Base-by-base conservation (phyloP, 1,140 invertebrate genomes). In the Drosophila persimilis region DNA sequence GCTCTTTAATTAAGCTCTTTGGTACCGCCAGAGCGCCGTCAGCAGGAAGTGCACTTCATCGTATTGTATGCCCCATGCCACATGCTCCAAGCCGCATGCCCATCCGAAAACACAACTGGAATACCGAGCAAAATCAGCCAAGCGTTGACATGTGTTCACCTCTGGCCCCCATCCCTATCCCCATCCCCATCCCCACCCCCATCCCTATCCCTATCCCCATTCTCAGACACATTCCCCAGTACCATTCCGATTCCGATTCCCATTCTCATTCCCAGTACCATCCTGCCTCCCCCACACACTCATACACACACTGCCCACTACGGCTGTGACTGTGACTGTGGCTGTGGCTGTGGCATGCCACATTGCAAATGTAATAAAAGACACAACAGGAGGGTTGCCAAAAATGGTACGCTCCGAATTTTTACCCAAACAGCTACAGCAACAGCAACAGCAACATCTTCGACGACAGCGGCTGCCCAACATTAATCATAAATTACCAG, bases 401-500 rank as follows among this genome's bases (percentile, higher is more conserved):
- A 88, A 86, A 88, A 88, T 83, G 81, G 83, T 86, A 81, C 70
- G 62, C 70, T 75, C 65, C 58, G 77, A 65, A 64, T 70, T 77
- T 73, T 55, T 64, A 35, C 76, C 55, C 31, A 43, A 69, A 70
- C 59, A 57, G 46, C 26, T 57, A 43, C 57, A 52, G 59, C 46
- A 53, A 41, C 45, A 52, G 59, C 46, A 53, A 41, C 45, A 46
- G 45, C 46, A 63, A 71, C 77, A 74, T 73, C 63, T 60, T 67
- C 73, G 62, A 57, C 59, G 72, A 76, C 56, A 75, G 64, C 76
- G 67, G 56, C 80, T 75, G 76, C 65, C 67, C 63, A 74, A 86
- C 83, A 88, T 88, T 88, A 88, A 88, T 88, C 83, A 88, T 88
- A 88, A 88, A 88, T 88, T 88, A 88, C 83, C 83, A 88, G 79